Evolutionary conservation across 2,113 vertebrate species (phyloP).

Genomic region (Tinamus guttatus): DNA sequence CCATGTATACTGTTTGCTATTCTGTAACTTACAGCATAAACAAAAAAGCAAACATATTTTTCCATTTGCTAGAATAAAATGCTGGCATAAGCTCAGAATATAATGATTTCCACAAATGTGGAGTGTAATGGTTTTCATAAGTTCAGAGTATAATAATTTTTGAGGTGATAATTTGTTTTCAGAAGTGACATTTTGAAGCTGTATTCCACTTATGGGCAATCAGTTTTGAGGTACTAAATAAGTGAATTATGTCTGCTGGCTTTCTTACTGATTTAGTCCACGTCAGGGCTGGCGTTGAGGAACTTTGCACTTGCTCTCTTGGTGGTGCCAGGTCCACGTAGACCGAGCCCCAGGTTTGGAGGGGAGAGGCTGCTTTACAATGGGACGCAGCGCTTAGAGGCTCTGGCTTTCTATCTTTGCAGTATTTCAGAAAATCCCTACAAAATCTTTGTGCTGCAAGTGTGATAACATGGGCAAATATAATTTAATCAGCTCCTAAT

Average conservation of each 20-base stretch:
- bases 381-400: background rate
- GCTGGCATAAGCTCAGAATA: background rate
- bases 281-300: background rate
- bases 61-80: background rate
- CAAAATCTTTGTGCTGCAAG: background rate
- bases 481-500: background rate
- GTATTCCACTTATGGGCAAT: rapidly evolving
- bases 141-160: background rate
- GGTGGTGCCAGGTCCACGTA: background rate
- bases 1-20: background rate
- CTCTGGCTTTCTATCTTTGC: background rate
- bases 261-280: background rate
- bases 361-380: background rate
- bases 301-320: background rate
- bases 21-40: background rate
- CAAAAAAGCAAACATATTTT: background rate
- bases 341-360: background rate
- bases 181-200: background rate
- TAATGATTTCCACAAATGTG: background rate
- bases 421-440: background rate
- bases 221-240: background rate
- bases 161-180: background rate
- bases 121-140: background rate
- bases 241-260: background rate
- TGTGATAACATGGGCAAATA: background rate